Evolutionary conservation across 37 sponge, comb jelly and placozoan species (phyloP).

Genomic region (Ianthella basta): DNA sequence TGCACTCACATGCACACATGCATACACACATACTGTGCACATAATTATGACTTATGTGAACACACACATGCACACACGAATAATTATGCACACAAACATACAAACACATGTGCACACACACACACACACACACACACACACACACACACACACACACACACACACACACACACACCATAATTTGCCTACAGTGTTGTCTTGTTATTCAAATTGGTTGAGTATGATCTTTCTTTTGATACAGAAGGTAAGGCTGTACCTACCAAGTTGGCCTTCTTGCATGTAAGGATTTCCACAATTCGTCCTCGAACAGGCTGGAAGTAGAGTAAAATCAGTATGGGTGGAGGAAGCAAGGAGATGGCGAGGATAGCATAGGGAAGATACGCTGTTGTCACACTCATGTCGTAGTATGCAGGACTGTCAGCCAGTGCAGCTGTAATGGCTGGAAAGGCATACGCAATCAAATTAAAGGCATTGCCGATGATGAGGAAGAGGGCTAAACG

Average conservation of each 20-base stretch:
- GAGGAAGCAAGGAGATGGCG: not conserved
- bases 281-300: no score
- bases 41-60: not conserved
- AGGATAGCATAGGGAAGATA: not conserved
- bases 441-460: not conserved
- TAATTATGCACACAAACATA: not conserved
- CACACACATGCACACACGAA: conserved; percentile 14
- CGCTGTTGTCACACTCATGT: not conserved
- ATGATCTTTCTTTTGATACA: no score
- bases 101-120: conserved; percentile 12
- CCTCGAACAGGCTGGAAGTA: not conserved
- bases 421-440: not conserved
- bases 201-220: no score
- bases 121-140: conserved; percentile 36
- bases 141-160: conserved; percentile 34
- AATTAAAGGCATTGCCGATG: not conserved
- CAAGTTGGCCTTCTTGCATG: no score
- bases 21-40: no score
- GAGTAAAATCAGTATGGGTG: not conserved
- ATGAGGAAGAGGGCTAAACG: not conserved
- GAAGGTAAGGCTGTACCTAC: no score
- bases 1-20: no score
- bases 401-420: not conserved
- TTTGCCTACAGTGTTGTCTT: no score
- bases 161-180: conserved; percentile 16